These are phyloP conservation scores for Ochropleura leucogaster DNA, from an alignment of 2,888 invertebrate genomes.

Conservation along the genomic window DNA sequence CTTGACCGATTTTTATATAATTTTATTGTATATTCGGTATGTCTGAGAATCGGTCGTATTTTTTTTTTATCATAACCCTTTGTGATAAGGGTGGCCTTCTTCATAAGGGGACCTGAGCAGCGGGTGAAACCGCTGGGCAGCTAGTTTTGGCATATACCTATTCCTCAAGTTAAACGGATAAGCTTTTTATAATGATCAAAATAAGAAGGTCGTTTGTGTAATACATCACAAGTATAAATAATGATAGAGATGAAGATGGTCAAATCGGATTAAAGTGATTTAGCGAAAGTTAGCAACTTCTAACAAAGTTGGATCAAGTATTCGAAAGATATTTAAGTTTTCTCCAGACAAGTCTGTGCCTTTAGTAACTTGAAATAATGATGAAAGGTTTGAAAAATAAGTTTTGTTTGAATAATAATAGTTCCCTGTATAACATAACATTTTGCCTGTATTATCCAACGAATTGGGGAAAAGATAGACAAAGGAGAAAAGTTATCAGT, in stretches of 20 bases:
- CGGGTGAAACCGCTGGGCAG: no score
- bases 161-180: background rate
- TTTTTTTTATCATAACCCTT: no score
- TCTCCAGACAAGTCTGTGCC: background rate
- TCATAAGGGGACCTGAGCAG: no score
- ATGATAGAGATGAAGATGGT: constrained; percentile 20
- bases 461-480: no score
- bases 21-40: no score
- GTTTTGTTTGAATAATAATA: background rate
- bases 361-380: background rate
- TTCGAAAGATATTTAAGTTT: constrained; percentile 16
- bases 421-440: no score
- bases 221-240: constrained; percentile 16
- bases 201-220: background rate
- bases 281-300: constrained; percentile 33
- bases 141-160: no score
- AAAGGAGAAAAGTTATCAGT: no score
- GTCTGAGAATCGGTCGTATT: no score
- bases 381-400: background rate
- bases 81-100: no score
- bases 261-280: constrained; percentile 38
- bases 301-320: constrained; percentile 44
- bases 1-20: no score
- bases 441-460: no score
- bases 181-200: constrained; percentile 2